A percentile compares a stretch with the other conserved stretches of the same genome.
Conservation (phyloP, 1,140 invertebrate species). For the Aphidius gifuensis region DNA sequence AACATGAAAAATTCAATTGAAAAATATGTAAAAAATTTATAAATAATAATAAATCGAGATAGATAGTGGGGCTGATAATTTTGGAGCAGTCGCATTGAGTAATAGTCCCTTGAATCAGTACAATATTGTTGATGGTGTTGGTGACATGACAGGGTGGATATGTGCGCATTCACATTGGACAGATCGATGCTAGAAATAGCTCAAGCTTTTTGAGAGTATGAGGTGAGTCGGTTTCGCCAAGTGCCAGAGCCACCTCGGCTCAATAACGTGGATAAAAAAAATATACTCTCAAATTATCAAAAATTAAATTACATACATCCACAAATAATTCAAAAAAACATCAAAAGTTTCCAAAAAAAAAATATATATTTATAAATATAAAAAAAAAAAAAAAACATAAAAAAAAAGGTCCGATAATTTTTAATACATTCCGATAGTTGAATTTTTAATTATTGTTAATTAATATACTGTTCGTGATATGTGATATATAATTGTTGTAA, state of each 20-base stretch:
- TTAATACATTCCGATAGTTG: no score
- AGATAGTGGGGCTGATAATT: no score
- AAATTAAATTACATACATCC: not conserved
- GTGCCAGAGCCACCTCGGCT: constrained; percentile 44
- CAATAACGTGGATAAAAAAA: constrained; percentile 28
- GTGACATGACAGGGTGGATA: constrained; percentile 17
- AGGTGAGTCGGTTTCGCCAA: constrained; percentile 52
- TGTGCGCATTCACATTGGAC: constrained; percentile 43
- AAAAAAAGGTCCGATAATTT: no score
- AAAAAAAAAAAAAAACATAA: no score
- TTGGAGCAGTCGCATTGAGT: no score
- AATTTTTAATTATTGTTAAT: no score
- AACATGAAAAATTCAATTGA: no score
- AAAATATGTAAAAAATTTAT: no score
- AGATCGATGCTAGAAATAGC: constrained; percentile 48
- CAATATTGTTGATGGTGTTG: constrained; percentile 4
- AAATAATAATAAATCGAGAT: no score
- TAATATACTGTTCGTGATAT: no score
- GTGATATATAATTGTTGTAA: no score
- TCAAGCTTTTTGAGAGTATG: constrained; percentile 41
- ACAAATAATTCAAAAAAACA: not conserved
- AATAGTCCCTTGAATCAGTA: not conserved
- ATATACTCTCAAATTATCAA: constrained; percentile 5
- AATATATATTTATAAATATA: no score
- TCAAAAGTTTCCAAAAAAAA: not conserved